A percentile compares a stretch with the other conserved stretches of the same genome.
These are phyloP conservation scores for Oophaga sylvatica DNA, from an alignment of 2,797 vertebrate genomes.

Conservation along the genomic window DNA sequence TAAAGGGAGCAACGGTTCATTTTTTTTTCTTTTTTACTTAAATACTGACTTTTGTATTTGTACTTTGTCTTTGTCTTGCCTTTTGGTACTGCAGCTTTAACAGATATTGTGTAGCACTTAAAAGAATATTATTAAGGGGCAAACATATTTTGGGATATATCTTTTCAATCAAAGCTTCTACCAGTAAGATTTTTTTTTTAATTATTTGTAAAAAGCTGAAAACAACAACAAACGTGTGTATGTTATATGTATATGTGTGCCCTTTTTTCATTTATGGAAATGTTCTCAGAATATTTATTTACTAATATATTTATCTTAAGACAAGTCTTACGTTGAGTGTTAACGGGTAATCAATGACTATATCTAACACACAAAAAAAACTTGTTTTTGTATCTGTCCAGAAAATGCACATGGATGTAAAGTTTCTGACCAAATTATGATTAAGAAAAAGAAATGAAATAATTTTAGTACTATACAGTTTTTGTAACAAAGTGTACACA, in stretches of 20 bases:
- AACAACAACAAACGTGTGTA: slow-evolving; percentile 86
- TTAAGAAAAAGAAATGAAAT: slow-evolving; percentile 73
- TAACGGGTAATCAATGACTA: slow-evolving; percentile 88
- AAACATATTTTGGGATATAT: slow-evolving; percentile 70
- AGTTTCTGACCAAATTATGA: slow-evolving; percentile 94
- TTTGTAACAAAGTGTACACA: slow-evolving; percentile 99
- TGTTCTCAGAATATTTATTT: slow-evolving; percentile 99
- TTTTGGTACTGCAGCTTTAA: slow-evolving; percentile 62
- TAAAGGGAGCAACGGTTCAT: slow-evolving; percentile 42
- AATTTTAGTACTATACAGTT: slow-evolving; percentile 94
- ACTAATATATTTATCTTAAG: slow-evolving; percentile 99
- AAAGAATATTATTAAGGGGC: slow-evolving; percentile 73
- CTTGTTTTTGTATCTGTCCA: slow-evolving; percentile 84
- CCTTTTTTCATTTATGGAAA: slow-evolving; percentile 99
- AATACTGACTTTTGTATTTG: slow-evolving; percentile 19
- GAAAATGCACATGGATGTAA: slow-evolving; percentile 85
- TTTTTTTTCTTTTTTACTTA: not conserved
- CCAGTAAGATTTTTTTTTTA: slow-evolving; percentile 58
- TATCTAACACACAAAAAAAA: slow-evolving; percentile 90
- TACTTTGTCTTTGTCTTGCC: slow-evolving; percentile 35
- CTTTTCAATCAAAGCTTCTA: slow-evolving; percentile 65
- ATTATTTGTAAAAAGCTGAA: slow-evolving; percentile 75
- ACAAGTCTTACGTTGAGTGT: slow-evolving; percentile 98
- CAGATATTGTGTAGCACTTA: slow-evolving; percentile 94
- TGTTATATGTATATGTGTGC: slow-evolving; percentile 98